Conservation (phyloP, 2,888 invertebrate species). For the Tolmerus cingulatus region DNA sequence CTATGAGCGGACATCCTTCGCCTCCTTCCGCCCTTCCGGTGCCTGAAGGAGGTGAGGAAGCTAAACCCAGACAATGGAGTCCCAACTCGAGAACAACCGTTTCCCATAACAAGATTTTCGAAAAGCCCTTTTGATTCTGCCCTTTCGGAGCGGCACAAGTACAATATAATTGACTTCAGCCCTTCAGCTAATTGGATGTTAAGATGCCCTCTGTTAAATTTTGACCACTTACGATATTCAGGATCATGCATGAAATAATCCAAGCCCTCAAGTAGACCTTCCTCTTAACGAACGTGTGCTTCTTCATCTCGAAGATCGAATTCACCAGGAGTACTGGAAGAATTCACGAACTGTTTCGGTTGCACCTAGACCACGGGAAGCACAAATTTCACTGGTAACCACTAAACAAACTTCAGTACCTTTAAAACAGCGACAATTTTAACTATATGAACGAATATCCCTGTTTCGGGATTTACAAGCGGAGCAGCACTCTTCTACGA, state of each 20-base stretch:
- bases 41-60: background rate
- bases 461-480: background rate
- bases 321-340: background rate
- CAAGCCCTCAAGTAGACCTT: conserved; percentile 47
- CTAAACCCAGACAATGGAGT: background rate
- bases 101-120: background rate
- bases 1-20: background rate
- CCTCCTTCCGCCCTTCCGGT: background rate
- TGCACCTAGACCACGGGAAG: background rate
- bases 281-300: background rate
- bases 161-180: background rate
- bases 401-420: background rate
- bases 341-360: background rate
- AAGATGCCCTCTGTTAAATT: background rate
- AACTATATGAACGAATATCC: background rate
- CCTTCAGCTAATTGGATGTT: background rate
- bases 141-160: background rate
- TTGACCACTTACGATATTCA: conserved; percentile 59
- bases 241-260: conserved; percentile 57
- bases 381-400: background rate
- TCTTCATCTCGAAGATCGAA: background rate
- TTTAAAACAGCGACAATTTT: background rate
- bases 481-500: background rate
- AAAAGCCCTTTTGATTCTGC: background rate
- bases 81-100: background rate